Base-by-base conservation (phyloP, 2,797 vertebrate genomes). In the Oreonectes daqikongensis region DNA sequence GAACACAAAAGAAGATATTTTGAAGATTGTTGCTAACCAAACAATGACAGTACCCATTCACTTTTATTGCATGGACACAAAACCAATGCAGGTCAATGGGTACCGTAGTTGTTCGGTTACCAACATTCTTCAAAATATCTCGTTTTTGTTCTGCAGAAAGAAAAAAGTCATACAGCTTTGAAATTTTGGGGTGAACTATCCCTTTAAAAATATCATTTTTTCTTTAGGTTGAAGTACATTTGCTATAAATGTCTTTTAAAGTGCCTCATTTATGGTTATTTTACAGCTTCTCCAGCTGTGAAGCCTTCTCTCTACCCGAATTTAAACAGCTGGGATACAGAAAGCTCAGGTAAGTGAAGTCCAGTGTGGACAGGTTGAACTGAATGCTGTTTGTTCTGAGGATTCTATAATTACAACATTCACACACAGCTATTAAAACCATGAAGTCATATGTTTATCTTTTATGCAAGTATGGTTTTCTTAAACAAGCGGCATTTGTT, bases 261-360 rank as follows among this genome's bases (percentile, higher is more conserved):
- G 28, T 10, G 12, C 24, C 8, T 22, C 12, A 17, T 69, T 53
- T 4, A 24, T 70, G 40, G 9, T 66, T 50, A 1, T 81, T 46
- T 86, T 26, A 50, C 69, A 68, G 26, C 69, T 79, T 82, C 69
- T 22, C 7, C 73, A 81, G 84, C 79, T 69, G 18, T 64, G 46
- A 89, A 85, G 44, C 86, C 87, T 18, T 0, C 3, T 3, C 74
- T 92, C 3, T 93, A 93, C 81, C 92, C 92, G 0, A 90, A 57
- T 48, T 0, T 92, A 35, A 86, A 88, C 1, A 7, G 78, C 69
- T 87, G 89, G 20, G 87, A 85, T 46, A 81, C 84, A 15, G 82
- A 88, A 26, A 86, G 83, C 24, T 85, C 89, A 82, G 84, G 93
- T 93, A 55, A 87, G 89, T 84, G 26, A 57, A 55, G 14, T 59